Conservation (phyloP, 2,797 vertebrate genomes). For the Pangasius djambal region DNA sequence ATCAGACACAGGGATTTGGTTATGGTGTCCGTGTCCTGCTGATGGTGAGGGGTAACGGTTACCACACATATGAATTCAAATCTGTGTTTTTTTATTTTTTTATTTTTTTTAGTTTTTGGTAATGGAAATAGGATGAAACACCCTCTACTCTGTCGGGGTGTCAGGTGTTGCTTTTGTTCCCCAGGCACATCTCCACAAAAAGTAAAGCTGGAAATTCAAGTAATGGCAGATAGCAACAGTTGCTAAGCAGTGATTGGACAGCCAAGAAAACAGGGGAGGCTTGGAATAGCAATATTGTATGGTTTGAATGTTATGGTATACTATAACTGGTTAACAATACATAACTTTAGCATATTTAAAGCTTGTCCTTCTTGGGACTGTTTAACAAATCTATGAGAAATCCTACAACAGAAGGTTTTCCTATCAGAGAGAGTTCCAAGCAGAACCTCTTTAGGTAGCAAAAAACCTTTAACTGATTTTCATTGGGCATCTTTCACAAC, state of each 20-base stretch:
- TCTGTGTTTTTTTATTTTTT: not conserved
- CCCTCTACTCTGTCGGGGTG: not conserved
- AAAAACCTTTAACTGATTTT: not conserved
- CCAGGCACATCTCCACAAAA: not conserved
- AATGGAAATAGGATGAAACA: not conserved
- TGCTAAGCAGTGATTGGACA: not conserved
- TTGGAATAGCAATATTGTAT: not conserved
- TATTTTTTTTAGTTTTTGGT: not conserved
- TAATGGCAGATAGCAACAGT: constrained; percentile 5
- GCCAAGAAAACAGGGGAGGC: not conserved
- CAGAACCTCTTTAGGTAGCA: not conserved
- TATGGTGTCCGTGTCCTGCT: not conserved
- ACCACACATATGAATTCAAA: not conserved
- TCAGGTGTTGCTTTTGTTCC: not conserved
- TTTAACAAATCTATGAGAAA: not conserved
- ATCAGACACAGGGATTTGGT: not conserved
- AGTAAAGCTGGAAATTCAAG: not conserved
- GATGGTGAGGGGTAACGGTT: not conserved
- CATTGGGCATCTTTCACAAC: not conserved
- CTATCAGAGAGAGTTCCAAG: not conserved
- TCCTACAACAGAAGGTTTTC: not conserved
- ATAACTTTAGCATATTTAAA: not conserved
- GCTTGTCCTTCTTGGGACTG: not conserved
- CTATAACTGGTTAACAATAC: not conserved
- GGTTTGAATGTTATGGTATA: not conserved